phyloP scores from a whole-genome alignment of 23 tunicate genomes.

The Styela clava region DNA sequence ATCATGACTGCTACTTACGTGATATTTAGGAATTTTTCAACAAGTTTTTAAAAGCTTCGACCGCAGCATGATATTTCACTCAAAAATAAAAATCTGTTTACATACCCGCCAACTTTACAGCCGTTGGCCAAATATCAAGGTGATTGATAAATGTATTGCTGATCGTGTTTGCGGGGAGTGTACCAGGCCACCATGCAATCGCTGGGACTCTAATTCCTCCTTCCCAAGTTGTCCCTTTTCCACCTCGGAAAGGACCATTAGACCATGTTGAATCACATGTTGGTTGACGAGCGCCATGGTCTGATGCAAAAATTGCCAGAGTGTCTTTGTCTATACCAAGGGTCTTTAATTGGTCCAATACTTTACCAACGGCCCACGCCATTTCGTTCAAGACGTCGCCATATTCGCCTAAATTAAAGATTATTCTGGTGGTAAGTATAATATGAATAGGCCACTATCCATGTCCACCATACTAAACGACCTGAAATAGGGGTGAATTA shows the following conservation, averaged over 20 bases:
- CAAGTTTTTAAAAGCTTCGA: no score
- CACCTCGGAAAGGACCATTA: conserved; percentile 49
- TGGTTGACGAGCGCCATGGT: conserved; percentile 59
- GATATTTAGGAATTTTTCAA: no score
- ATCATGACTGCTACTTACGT: no score
- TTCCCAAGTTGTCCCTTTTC: conserved; percentile 73
- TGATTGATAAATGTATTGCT: conserved; percentile 34
- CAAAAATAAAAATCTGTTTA: no score
- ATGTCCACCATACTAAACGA: no score
- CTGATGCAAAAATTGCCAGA: conserved; percentile 60
- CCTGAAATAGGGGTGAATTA: no score
- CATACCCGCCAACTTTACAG: conserved; percentile 60
- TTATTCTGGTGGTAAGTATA: no score
- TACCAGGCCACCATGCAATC: conserved; percentile 89
- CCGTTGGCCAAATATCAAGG: conserved; percentile 65
- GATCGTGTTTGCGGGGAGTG: conserved; percentile 32
- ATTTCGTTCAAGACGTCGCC: conserved; percentile 73
- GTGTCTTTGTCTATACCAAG: conserved; percentile 37
- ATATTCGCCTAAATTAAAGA: conserved; percentile 35
- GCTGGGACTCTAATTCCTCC: conserved; percentile 83
- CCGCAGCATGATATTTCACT: no score
- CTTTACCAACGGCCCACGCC: conserved; percentile 64
- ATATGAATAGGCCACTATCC: no score
- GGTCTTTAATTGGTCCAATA: conserved; percentile 25
- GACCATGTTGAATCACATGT: conserved; percentile 41